A percentile compares a stretch with the other conserved stretches of the same genome.
Conservation (phyloP, 2,113 vertebrate species). For the Trachemys scripta region DNA sequence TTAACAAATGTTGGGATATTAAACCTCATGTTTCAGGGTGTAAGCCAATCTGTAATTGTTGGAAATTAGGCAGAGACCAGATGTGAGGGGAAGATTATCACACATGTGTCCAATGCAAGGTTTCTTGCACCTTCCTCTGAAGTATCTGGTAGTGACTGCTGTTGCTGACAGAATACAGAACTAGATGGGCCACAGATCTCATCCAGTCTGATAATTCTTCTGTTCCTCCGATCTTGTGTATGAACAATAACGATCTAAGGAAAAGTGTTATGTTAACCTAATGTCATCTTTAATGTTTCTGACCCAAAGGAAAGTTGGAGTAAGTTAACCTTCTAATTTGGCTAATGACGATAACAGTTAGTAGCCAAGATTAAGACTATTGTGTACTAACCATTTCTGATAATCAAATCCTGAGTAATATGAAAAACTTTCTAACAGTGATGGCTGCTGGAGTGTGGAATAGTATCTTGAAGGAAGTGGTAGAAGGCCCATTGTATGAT, state of each 20-base stretch:
- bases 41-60: neutral
- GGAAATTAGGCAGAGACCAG: neutral
- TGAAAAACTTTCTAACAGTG: neutral
- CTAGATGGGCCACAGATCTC: slow-evolving; percentile 25
- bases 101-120: neutral
- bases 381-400: neutral
- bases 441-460: neutral
- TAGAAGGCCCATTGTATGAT: neutral
- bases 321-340: neutral
- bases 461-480: neutral
- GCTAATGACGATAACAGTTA: neutral
- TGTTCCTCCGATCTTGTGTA: neutral
- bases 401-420: neutral
- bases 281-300: neutral
- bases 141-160: slow-evolving; percentile 43
- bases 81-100: accelerated
- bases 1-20: neutral
- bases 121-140: neutral
- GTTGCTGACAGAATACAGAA: neutral
- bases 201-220: neutral
- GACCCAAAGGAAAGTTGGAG: neutral
- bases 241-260: neutral
- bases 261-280: neutral
- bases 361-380: neutral
- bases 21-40: neutral